phyloP scores from a whole-genome alignment of 2,888 invertebrate genomes.

The Cordilura impudica region DNA sequence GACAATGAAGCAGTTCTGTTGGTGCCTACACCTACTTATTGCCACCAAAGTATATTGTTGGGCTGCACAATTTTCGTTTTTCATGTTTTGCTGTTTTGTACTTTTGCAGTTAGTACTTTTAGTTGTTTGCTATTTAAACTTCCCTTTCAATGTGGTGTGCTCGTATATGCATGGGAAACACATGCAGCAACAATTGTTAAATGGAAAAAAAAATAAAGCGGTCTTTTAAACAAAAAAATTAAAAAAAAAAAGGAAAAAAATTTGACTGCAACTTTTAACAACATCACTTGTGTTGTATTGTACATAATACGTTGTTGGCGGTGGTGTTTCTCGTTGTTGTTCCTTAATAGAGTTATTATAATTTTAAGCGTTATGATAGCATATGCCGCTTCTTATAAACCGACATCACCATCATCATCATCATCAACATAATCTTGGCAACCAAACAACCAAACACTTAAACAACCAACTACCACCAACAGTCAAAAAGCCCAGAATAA shows the following conservation, averaged over 20 bases:
- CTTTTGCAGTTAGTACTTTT: neutral
- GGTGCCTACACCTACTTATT: conserved; percentile 58
- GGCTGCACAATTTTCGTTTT: conserved; percentile 15
- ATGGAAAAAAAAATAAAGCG: conserved; percentile 13
- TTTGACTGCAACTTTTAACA: conserved; percentile 57
- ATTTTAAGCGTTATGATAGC: conserved; percentile 75
- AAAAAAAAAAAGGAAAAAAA: conserved; percentile 9
- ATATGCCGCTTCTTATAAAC: conserved; percentile 53
- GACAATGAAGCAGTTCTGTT: neutral
- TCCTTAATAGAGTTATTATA: conserved; percentile 75
- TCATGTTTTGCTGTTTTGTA: neutral
- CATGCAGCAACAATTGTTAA: conserved; percentile 53
- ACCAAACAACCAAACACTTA: conserved; percentile 7
- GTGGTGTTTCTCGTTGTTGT: conserved; percentile 44
- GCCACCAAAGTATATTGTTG: conserved; percentile 49
- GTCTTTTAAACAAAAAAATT: no score
- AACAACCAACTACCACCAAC: conserved; percentile 40
- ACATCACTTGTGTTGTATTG: conserved; percentile 51
- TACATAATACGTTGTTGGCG: conserved; percentile 25
- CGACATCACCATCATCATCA: conserved; percentile 37
- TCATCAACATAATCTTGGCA: conserved; percentile 41
- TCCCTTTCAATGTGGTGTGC: conserved; percentile 44
- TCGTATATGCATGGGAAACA: conserved; percentile 58
- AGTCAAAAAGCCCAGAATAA: conserved; percentile 24
- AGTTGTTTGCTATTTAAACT: neutral